These are phyloP conservation scores for Eumaeus atala DNA, from an alignment of 1,140 invertebrate species.

Conservation along the genomic window DNA sequence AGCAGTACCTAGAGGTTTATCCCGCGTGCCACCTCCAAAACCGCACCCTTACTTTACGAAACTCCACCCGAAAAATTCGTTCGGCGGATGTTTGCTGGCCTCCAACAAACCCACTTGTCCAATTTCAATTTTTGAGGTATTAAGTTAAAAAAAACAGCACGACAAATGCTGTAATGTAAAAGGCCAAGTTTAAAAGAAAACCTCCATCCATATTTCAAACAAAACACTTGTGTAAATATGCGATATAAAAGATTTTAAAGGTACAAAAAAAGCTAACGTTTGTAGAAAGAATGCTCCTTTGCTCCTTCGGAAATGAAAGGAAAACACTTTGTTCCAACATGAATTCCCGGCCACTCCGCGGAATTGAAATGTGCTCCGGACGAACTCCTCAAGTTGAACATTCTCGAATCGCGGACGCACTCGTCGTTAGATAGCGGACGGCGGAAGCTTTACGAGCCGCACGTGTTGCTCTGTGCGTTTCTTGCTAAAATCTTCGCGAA, in stretches of 20 bases:
- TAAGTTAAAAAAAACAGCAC: neutral
- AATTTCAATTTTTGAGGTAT: neutral
- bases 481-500: too few species aligned
- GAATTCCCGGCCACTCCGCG: neutral
- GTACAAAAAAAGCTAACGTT: neutral
- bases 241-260: neutral
- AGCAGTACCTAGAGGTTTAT: too few species aligned
- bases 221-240: neutral
- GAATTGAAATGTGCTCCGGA: constrained; percentile 2
- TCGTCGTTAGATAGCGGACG: too few species aligned
- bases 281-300: neutral
- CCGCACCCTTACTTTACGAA: too few species aligned
- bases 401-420: neutral
- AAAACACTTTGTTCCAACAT: constrained; percentile 5
- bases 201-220: neutral
- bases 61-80: too few species aligned
- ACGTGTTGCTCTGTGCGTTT: too few species aligned
- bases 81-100: too few species aligned
- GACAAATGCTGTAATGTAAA: neutral
- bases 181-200: neutral
- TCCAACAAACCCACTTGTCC: too few species aligned
- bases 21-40: too few species aligned
- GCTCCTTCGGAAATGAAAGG: constrained; percentile 5
- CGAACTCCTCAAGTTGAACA: neutral
- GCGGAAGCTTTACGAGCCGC: too few species aligned